A percentile compares a stretch with the other conserved stretches of the same genome.
Evolutionary conservation across 1,140 invertebrate species (phyloP).

Genomic region (Drosophila elegans): DNA sequence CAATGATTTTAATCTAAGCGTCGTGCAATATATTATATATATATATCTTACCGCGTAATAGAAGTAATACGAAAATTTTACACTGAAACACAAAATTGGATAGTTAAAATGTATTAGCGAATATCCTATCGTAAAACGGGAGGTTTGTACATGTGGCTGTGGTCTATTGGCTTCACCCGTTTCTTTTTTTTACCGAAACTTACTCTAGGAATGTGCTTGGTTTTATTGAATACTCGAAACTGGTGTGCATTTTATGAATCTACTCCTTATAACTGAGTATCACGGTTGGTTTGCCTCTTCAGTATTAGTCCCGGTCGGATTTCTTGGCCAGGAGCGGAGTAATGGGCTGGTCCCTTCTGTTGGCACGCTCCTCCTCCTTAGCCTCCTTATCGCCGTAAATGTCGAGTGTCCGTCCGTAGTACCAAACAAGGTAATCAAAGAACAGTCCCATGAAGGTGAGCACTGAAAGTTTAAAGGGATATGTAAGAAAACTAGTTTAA

Average conservation of each 20-base stretch:
- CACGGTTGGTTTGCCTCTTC: slow-evolving; percentile 19
- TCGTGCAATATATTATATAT: neutral
- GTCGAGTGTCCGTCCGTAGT: slow-evolving; percentile 86
- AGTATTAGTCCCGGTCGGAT: slow-evolving; percentile 33
- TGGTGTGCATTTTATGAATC: neutral
- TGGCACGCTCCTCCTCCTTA: slow-evolving; percentile 59
- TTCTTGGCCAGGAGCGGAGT: slow-evolving; percentile 71
- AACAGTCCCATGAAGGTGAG: slow-evolving; percentile 86
- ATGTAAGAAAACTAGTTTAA: neutral
- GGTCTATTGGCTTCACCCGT: slow-evolving; percentile 3
- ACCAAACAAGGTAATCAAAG: slow-evolving; percentile 87
- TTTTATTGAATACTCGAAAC: neutral
- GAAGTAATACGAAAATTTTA: slow-evolving; percentile 23
- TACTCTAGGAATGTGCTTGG: slow-evolving; percentile 10
- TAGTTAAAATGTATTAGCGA: neutral
- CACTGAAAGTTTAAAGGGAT: slow-evolving; percentile 74
- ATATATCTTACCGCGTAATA: slow-evolving; percentile 23
- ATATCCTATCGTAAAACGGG: slow-evolving; percentile 20
- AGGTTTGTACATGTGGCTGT: no score
- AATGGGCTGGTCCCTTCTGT: slow-evolving; percentile 64
- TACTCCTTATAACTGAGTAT: slow-evolving; percentile 45
- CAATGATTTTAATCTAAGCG: slow-evolving; percentile 22
- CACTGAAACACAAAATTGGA: slow-evolving; percentile 5
- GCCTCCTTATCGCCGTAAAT: slow-evolving; percentile 87
- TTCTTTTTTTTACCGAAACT: slow-evolving; percentile 3